Evolutionary conservation across 92 coral and sea anemone genomes (phyloP), one percentile per base, ranked within the genome.

Genomic region (Umimayanthus chanpuru): DNA sequence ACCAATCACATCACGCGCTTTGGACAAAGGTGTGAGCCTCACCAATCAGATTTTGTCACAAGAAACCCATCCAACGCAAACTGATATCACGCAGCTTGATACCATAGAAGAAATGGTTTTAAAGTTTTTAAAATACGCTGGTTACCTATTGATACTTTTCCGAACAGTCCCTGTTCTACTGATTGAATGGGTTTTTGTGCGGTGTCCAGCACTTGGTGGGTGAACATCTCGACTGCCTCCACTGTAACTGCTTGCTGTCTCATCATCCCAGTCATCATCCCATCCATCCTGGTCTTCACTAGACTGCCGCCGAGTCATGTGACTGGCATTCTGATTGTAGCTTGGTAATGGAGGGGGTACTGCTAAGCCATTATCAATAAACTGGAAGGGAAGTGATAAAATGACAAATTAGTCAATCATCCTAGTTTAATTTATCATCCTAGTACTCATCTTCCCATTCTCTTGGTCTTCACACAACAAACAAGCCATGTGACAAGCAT

Each of bases 61-160:
- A n/a, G n/a, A n/a, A n/a, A n/a, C n/a, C n/a, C n/a, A n/a, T n/a
- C n/a, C n/a, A n/a, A n/a, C n/a, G n/a, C n/a, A n/a, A n/a, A n/a
- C n/a, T n/a, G n/a, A n/a, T n/a, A n/a, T n/a, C n/a, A n/a, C n/a
- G n/a, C n/a, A n/a, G n/a, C n/a, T n/a, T n/a, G n/a, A n/a, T n/a
- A n/a, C n/a, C n/a, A n/a, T n/a, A n/a, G n/a, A n/a, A n/a, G n/a
- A n/a, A n/a, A n/a, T n/a, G n/a, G n/a, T n/a, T n/a, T n/a, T n/a
- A n/a, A n/a, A n/a, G 36, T 32, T 32, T 32, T 32, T 32, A 32
- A 32, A 53, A 53, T 53, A 53, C 18, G 25, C 15, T 29, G 38
- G 58, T 70, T 40, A 96, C 99, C 99, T 96, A 80, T 96, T 95
- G 72, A 96, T 90, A 68, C 99, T 96, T 87, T 95, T 96, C 49